A percentile compares a stretch with the other conserved stretches of the same genome.
Evolutionary conservation across 1,140 invertebrate genomes (phyloP).

Genomic region (Capitella teleta): DNA sequence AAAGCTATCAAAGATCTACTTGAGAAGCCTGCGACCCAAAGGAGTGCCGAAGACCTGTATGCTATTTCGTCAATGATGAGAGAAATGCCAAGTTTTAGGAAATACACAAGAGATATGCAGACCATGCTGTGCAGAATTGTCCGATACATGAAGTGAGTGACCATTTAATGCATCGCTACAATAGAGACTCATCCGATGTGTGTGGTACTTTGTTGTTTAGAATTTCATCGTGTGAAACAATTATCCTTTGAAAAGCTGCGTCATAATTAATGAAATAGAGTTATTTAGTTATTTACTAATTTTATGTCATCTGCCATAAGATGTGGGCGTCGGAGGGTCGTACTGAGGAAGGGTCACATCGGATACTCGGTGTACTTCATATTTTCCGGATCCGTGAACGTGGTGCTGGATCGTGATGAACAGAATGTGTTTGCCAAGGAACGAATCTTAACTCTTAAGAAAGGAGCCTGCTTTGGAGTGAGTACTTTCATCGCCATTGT

Average conservation of each 20-base stretch:
- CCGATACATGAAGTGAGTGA: conserved; percentile 9
- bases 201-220: not conserved
- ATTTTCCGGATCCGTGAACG: conserved; percentile 10
- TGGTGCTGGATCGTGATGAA: conserved; percentile 9
- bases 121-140: conserved; percentile 10
- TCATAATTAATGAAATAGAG: not conserved
- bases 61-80: conserved; percentile 1
- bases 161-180: not conserved
- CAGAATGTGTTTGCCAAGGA: not conserved
- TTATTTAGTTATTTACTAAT: not conserved
- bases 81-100: conserved; percentile 7
- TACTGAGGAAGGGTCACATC: conserved; percentile 13
- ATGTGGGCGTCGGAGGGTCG: conserved; percentile 7
- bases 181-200: not conserved
- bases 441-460: conserved; percentile 4
- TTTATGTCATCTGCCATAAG: conserved; percentile 1
- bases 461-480: conserved; percentile 14
- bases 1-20: not conserved
- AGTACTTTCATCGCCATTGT: not conserved
- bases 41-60: conserved; percentile 3
- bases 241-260: not conserved
- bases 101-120: conserved; percentile 12
- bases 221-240: not conserved
- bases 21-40: not conserved
- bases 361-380: conserved; percentile 14